Conservation (phyloP, 2,797 vertebrate species). For the Liparis tanakae region DNA sequence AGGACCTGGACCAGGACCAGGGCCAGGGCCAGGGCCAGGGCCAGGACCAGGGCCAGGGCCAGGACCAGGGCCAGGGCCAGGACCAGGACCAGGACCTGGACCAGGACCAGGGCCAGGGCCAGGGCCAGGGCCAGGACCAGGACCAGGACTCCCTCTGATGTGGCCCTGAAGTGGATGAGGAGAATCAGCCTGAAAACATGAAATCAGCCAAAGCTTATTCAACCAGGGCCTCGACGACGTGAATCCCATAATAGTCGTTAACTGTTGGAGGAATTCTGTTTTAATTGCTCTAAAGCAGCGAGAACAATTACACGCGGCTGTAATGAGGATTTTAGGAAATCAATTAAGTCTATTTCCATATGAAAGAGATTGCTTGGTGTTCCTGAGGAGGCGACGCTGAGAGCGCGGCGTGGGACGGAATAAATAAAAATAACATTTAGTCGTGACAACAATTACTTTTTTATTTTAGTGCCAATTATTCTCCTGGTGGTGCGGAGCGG, state of each 20-base stretch:
- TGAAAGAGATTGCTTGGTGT: conserved; percentile 64
- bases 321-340: conserved; percentile 78
- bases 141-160: background rate
- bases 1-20: too few species aligned
- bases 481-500: background rate
- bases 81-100: too few species aligned
- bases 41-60: too few species aligned
- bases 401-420: conserved; percentile 25
- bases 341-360: conserved; percentile 75
- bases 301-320: conserved; percentile 74
- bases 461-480: background rate
- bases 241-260: conserved; percentile 81
- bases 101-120: too few species aligned
- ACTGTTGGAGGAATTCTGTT: conserved; percentile 74
- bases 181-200: conserved; percentile 38
- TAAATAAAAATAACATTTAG: background rate
- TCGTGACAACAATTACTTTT: background rate
- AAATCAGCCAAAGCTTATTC: conserved; percentile 57
- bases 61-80: too few species aligned
- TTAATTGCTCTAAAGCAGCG: conserved; percentile 79
- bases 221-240: conserved; percentile 76
- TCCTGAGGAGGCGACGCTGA: conserved; percentile 50
- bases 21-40: too few species aligned
- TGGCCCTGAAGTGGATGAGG: conserved; percentile 9
- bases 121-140: too few species aligned